Evolutionary conservation across 2,888 invertebrate genomes (phyloP).

Genomic region (Campaea margaritaria): DNA sequence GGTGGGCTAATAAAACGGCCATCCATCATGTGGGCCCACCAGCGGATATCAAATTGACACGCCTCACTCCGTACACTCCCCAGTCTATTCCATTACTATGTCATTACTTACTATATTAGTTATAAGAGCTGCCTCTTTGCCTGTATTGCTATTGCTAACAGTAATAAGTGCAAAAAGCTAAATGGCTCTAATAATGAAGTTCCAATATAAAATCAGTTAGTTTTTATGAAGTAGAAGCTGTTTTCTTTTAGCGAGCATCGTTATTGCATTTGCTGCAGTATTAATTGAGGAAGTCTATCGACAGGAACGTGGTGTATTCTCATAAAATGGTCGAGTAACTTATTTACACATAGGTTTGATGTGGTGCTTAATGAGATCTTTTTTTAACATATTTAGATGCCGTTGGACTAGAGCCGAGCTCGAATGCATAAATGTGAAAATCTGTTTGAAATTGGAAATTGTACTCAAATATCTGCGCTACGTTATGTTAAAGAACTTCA

Average conservation of each 20-base stretch:
- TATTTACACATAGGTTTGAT: conserved; percentile 36
- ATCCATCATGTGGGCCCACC: conserved; percentile 73
- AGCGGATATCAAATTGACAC: conserved; percentile 82
- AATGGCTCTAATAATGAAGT: conserved; percentile 31
- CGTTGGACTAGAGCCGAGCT: no score
- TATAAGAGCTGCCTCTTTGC: conserved; percentile 46
- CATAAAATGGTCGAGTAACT: conserved; percentile 49
- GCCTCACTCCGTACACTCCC: conserved; percentile 68
- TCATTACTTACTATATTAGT: conserved; percentile 55
- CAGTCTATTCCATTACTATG: conserved; percentile 64
- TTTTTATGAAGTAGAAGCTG: conserved; percentile 27
- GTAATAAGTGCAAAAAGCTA: conserved; percentile 45
- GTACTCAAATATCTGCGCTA: no score
- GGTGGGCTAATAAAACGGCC: conserved; percentile 70
- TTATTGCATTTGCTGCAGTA: conserved; percentile 35
- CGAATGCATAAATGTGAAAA: conserved; percentile 4
- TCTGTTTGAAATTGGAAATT: background rate
- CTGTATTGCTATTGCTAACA: conserved; percentile 24
- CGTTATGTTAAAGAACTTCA: no score
- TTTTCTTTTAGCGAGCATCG: conserved; percentile 32
- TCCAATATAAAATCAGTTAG: conserved; percentile 34
- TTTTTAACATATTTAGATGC: conserved; percentile 8
- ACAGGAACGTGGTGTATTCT: conserved; percentile 50
- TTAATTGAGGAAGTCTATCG: conserved; percentile 53
- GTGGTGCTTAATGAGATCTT: conserved; percentile 7